Percentiles rank a stretch among this genome's conserved stretches.
phyloP scores from a whole-genome alignment of 2,113 vertebrate genomes.

The Scytalopus superciliaris region DNA sequence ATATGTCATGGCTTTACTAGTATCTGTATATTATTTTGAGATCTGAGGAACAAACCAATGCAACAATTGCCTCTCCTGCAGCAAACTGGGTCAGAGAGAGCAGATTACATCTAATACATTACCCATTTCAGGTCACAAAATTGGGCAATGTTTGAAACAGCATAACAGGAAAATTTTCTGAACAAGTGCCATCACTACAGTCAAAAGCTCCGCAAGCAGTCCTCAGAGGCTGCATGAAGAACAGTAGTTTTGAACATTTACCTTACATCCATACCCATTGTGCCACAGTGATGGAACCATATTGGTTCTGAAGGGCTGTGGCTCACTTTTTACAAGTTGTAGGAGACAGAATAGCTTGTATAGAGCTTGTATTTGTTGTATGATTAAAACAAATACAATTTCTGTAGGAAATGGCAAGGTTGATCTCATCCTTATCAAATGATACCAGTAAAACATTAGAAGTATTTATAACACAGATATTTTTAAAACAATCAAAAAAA shows the following conservation, averaged over 20 bases:
- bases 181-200: background rate
- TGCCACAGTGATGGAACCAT: accelerated
- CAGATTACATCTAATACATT: background rate
- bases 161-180: background rate
- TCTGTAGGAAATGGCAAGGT: background rate
- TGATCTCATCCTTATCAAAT: background rate
- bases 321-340: background rate
- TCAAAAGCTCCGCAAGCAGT: background rate
- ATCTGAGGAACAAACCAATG: background rate
- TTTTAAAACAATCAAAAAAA: background rate
- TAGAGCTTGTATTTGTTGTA: background rate
- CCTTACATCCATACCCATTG: accelerated
- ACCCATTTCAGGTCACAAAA: background rate
- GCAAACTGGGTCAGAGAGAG: background rate
- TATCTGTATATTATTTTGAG: background rate
- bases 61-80: background rate
- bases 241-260: background rate
- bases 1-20: accelerated
- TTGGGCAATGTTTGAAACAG: background rate
- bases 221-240: background rate
- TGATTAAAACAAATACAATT: background rate
- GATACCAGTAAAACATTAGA: background rate
- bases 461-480: background rate
- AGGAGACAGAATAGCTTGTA: background rate
- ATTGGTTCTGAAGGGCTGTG: background rate